These are phyloP conservation scores for Agrotis puta DNA, from an alignment of 2,888 invertebrate genomes.

Conservation along the genomic window DNA sequence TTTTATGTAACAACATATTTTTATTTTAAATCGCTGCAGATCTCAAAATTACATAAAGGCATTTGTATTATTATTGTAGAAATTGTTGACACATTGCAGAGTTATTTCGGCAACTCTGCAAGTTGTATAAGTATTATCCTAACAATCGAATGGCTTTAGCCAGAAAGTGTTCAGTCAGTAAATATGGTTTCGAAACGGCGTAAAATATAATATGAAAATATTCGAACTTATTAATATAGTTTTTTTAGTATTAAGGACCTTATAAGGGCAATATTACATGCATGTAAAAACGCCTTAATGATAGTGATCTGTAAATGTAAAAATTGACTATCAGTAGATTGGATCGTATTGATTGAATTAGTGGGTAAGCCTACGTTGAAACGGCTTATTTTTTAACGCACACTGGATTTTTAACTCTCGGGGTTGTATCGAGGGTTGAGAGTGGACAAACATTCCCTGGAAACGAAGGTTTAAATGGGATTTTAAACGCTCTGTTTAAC, in stretches of 20 bases:
- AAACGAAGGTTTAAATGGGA: neutral
- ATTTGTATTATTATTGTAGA: constrained; percentile 30
- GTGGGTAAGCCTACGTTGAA: too few species aligned
- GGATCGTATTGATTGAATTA: constrained; percentile 17
- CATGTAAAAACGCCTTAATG: constrained; percentile 62
- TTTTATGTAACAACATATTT: constrained; percentile 36
- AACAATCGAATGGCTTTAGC: constrained; percentile 39
- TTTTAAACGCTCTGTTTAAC: neutral
- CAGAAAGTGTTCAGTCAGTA: constrained; percentile 46
- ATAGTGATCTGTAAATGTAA: constrained; percentile 54
- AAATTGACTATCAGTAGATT: constrained; percentile 14
- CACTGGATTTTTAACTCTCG: neutral
- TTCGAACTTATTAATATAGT: constrained; percentile 61
- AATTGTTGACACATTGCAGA: constrained; percentile 40
- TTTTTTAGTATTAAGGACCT: constrained; percentile 47
- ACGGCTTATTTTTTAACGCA: neutral
- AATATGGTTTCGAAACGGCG: constrained; percentile 35
- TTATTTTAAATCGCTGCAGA: constrained; percentile 52
- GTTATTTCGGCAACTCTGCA: constrained; percentile 53
- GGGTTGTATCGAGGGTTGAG: neutral
- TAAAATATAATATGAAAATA: constrained; percentile 41
- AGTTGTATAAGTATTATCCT: constrained; percentile 49
- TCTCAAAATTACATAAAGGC: constrained; percentile 57
- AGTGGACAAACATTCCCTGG: neutral
- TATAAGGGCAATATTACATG: constrained; percentile 47